Base-by-base conservation (phyloP, 2,888 invertebrate species). In the Platerodrilus igneus region DNA sequence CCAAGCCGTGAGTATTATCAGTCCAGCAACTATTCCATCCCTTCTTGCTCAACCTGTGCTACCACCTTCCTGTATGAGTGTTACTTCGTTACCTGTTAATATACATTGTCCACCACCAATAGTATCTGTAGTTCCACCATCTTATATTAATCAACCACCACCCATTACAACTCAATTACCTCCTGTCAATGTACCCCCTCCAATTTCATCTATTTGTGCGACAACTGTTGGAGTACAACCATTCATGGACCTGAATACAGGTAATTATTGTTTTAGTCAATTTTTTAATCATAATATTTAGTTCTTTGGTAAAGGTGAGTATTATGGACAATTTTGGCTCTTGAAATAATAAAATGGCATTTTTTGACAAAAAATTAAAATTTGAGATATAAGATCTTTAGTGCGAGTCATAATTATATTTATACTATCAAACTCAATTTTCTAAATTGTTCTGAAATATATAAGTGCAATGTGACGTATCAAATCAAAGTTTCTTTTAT, bases 131-230 rank as follows among this genome's bases (percentile, higher is more conserved):
- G 57, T 59, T 5, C 62, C 64, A 6, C 63, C 65, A 2, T 58
- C 59, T 7, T 63, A 62, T 48, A 54, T 64, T 23, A 60, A 51
- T 39, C 62, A 63, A 40, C 63, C 63, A 17, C 65, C 66, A 6
- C 62, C 64, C 3, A 44, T 60, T 15, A 53, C 59, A 2, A 59
- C 38, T 41, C 62, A 63, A 40, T 58, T 63, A 53, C 63, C 67
- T 10, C 64, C 67, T 32, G 62, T 74, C 55, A 71, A 69, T 46
- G 58, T 71, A 28, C 73, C 73, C 37, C 72, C 72, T 4, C 71
- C 72, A 5, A 57, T 62, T 2, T 55, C 62, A 8, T 51, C 58
- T 34, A 48, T 53, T 16, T 20, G 47, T 31, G 33, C 52, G 15
- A 45, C 44, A 47, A 14, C 42, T 37, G 32, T 41, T 5, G 33